Base-by-base conservation (phyloP, 2,888 invertebrate species). In the Phymatocera aterrima region DNA sequence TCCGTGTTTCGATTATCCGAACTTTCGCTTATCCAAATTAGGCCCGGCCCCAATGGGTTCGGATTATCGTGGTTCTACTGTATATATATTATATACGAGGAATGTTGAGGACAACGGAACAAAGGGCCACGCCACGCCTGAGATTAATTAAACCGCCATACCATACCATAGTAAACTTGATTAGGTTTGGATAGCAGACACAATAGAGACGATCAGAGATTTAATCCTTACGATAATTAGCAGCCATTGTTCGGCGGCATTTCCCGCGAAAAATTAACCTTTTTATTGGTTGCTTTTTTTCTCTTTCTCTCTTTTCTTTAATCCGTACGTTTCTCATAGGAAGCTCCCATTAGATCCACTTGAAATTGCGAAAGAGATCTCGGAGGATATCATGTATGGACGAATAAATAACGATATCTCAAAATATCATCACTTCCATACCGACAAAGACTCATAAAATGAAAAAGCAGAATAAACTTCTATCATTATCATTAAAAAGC, bases 91-190 rank as follows among this genome's bases (percentile, higher is more conserved):
- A 28, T 54, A 57, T 24, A 37, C 75, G 43, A 57, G 57, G 57
- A 75, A 75, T 75, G 21, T 43, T 28, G 75, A 57, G 21, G 75
- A 60, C 75, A 75, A 75, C 37, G 21, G 57, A 28, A 75, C 75
- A 57, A 75, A 75, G 75, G 37, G 24, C 57, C 37, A 4, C 40
- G 57, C 40, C 57, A 60, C 54, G 57, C 57, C 57, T 57, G 40
- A 75, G 75, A 75, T 75, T 75, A 75, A 75, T 75, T 75, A 57
- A 75, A n/a, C 57, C n/a, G n/a, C n/a, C n/a, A n/a, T n/a, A n/a
- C n/a, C 72, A 72, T 37, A 60, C 37, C n/a, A 37, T 15, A 31
- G 34, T 51, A 18, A 40, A 37, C 75, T 57, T 43, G 75, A 75
- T 75, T 75, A 75, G 75, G 57, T 75, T 75, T 31, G 57, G 37